Evolutionary conservation across 2,113 vertebrate species (phyloP).

Genomic region (Eurystomus gularis): DNA sequence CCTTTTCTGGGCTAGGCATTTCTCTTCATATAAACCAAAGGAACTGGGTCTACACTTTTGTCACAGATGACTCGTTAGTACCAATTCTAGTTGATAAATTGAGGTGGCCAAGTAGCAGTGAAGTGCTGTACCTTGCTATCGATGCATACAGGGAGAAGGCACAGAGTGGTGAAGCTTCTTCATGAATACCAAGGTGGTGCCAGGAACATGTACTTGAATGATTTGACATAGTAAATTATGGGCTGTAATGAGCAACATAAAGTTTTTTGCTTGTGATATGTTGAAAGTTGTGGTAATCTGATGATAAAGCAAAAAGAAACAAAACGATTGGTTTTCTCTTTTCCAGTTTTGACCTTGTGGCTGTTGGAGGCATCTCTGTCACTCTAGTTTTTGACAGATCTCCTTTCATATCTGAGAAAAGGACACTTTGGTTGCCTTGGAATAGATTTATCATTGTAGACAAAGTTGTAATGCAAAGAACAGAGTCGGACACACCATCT

Average conservation of each 20-base stretch:
- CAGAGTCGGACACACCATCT: slow-evolving; percentile 70
- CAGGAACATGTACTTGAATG: not conserved
- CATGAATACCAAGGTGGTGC: not conserved
- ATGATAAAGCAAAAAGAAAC: not conserved
- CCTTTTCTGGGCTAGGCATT: not conserved
- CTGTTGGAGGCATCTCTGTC: slow-evolving; percentile 89
- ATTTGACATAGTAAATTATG: not conserved
- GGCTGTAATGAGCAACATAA: not conserved
- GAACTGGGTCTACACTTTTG: not conserved
- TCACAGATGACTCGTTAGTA: not conserved
- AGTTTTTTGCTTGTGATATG: not conserved
- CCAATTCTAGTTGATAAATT: not conserved
- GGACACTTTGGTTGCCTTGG: slow-evolving; percentile 94
- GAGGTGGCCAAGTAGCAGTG: not conserved
- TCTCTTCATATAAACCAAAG: not conserved
- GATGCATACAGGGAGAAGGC: not conserved
- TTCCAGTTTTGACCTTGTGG: slow-evolving; percentile 94
- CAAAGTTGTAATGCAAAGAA: slow-evolving; percentile 90
- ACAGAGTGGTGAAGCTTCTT: not conserved
- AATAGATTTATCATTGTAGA: slow-evolving; percentile 94
- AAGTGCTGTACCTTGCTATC: not conserved
- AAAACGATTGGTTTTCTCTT: slow-evolving; percentile 36
- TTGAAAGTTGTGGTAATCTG: not conserved
- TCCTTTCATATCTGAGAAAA: slow-evolving; percentile 90
- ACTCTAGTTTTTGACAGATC: slow-evolving; percentile 93